These are phyloP conservation scores for Habrosyne pyritoides DNA, from an alignment of 2,888 invertebrate species.

Conservation along the genomic window DNA sequence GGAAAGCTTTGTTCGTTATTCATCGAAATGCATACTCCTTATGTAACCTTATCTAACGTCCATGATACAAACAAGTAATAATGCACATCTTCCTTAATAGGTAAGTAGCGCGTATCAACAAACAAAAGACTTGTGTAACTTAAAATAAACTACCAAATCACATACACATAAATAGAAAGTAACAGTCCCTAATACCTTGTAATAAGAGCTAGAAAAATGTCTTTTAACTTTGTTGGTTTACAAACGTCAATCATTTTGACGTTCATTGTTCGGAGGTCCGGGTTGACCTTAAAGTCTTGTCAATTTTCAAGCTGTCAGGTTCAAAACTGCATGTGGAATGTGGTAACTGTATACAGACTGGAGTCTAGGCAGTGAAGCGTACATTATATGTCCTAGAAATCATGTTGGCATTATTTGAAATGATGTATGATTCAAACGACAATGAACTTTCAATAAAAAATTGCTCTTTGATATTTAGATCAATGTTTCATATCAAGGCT, in stretches of 20 bases:
- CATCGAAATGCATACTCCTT: too few relatives aligned
- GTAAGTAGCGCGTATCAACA: not conserved
- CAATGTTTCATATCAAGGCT: constrained; percentile 1
- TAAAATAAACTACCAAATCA: not conserved
- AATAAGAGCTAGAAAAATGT: constrained; percentile 22
- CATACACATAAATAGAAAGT: not conserved
- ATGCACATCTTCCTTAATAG: not conserved
- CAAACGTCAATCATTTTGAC: constrained; percentile 52
- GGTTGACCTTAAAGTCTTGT: constrained; percentile 38
- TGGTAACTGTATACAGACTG: not conserved
- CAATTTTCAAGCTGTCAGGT: constrained; percentile 16
- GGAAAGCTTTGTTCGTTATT: too few relatives aligned
- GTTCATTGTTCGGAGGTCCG: constrained; percentile 42
- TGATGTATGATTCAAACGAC: not conserved
- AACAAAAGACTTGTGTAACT: not conserved
- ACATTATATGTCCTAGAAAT: not conserved
- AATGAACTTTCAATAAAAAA: not conserved
- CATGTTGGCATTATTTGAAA: not conserved
- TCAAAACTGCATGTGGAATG: not conserved
- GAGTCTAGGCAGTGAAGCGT: not conserved
- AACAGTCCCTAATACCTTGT: constrained; percentile 6
- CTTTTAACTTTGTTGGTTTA: constrained; percentile 28
- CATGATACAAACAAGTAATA: too few relatives aligned
- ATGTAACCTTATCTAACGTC: too few relatives aligned
- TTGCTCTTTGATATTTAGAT: not conserved